phyloP scores from a whole-genome alignment of 2,888 invertebrate species.

The Cerceris rybyensis region DNA sequence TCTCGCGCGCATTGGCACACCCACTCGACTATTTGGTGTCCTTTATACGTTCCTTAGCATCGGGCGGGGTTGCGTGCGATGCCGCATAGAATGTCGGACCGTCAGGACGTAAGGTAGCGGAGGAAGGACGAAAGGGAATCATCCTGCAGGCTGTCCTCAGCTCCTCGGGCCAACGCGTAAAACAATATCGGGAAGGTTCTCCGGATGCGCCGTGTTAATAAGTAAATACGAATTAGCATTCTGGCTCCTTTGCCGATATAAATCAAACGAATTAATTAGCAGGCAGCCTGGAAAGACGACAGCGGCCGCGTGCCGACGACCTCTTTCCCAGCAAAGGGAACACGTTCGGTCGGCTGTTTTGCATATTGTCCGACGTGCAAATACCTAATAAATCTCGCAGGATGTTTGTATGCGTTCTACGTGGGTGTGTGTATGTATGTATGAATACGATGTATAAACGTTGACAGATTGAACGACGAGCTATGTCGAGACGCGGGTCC shows the following conservation, averaged over 20 bases:
- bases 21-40: conserved; percentile 63
- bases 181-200: conserved; percentile 68
- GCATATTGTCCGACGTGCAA: conserved; percentile 74
- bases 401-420: conserved; percentile 13
- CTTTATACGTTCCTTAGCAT: conserved; percentile 63
- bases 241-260: conserved; percentile 74
- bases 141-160: conserved; percentile 38
- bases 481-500: conserved; percentile 22
- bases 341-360: conserved; percentile 62
- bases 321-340: conserved; percentile 55
- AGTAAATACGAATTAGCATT: conserved; percentile 79
- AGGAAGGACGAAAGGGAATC: conserved; percentile 5
- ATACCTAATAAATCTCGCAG: conserved; percentile 74
- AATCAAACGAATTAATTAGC: conserved; percentile 79
- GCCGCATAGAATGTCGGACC: neutral
- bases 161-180: conserved; percentile 53
- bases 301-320: conserved; percentile 33
- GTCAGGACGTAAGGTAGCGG: conserved; percentile 3
- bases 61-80: conserved; percentile 50
- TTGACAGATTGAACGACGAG: conserved; percentile 46
- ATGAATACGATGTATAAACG: conserved; percentile 25
- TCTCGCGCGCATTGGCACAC: conserved; percentile 63
- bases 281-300: conserved; percentile 29
- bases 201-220: conserved; percentile 71
- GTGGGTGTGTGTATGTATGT: neutral